These are phyloP conservation scores for Agriopis leucophaearia DNA, from an alignment of 2,888 invertebrate species.

Conservation along the genomic window DNA sequence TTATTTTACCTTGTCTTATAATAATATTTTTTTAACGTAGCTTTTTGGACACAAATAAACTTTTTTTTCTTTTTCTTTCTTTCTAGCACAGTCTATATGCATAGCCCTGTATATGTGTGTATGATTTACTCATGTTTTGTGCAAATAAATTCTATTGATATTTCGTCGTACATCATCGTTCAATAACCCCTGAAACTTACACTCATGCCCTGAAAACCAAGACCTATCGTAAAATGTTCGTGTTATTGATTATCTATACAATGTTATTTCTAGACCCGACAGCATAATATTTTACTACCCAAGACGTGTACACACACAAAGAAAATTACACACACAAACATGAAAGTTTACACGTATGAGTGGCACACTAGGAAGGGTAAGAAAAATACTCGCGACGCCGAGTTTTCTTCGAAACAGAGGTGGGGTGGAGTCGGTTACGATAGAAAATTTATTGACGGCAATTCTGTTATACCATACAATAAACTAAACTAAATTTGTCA, in stretches of 20 bases:
- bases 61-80: no score
- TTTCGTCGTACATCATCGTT: neutral
- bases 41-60: no score
- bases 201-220: conserved; percentile 55
- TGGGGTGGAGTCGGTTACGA: conserved; percentile 55
- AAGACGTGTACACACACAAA: conserved; percentile 68
- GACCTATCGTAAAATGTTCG: conserved; percentile 68
- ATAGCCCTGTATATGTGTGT: no score
- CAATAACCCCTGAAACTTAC: conserved; percentile 42
- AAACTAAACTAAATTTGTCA: no score
- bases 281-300: conserved; percentile 87
- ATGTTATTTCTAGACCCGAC: conserved; percentile 85
- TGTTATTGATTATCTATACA: conserved; percentile 86
- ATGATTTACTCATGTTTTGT: no score
- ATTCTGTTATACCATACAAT: no score
- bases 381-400: conserved; percentile 83
- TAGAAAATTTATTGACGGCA: neutral
- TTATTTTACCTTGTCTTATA: no score
- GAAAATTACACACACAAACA: conserved; percentile 49
- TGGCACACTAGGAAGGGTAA: conserved; percentile 61
- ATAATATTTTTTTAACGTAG: no score
- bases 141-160: no score
- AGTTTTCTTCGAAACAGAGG: conserved; percentile 74
- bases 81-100: no score
- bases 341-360: conserved; percentile 46